Evolutionary conservation across 2,888 invertebrate genomes (phyloP).

Genomic region (Furcula furcula): DNA sequence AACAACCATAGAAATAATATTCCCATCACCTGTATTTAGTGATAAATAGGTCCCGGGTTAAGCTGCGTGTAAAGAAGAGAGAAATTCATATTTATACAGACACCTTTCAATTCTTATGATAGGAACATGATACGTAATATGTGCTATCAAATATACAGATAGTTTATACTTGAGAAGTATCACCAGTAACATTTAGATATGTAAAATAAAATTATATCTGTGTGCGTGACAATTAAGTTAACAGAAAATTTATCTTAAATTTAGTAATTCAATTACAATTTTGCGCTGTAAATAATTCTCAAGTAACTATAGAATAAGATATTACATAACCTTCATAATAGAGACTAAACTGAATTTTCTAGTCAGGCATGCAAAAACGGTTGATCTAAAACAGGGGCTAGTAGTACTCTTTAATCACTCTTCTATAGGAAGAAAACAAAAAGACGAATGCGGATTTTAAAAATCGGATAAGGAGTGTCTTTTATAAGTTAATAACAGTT

Average conservation of each 20-base stretch:
- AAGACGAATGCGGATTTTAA: too few species aligned
- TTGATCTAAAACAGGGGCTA: too few species aligned
- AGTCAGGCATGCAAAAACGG: too few species aligned
- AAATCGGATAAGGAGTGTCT: too few species aligned
- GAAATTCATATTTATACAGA: conserved; percentile 68
- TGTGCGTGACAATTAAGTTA: too few species aligned
- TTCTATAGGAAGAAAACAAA: too few species aligned
- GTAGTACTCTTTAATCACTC: too few species aligned
- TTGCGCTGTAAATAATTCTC: conserved; percentile 16
- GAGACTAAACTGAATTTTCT: too few species aligned
- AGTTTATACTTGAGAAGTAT: conserved; percentile 10
- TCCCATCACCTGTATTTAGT: conserved; percentile 81
- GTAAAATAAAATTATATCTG: too few species aligned
- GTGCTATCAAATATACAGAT: conserved; percentile 26
- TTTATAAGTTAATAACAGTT: too few species aligned
- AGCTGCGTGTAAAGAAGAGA: conserved; percentile 82
- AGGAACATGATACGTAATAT: conserved; percentile 30
- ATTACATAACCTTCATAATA: conserved; percentile 32
- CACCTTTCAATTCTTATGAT: conserved; percentile 31
- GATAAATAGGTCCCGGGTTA: conserved; percentile 82
- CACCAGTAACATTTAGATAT: neutral
- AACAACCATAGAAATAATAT: conserved; percentile 63
- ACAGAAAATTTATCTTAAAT: too few species aligned
- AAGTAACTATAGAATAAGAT: conserved; percentile 4
- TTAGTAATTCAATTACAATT: too few species aligned